Evolutionary conservation across 2,113 vertebrate species (phyloP), one percentile per base, ranked within the genome.

Genomic region (zebrafish (Danio rerio)): DNA sequence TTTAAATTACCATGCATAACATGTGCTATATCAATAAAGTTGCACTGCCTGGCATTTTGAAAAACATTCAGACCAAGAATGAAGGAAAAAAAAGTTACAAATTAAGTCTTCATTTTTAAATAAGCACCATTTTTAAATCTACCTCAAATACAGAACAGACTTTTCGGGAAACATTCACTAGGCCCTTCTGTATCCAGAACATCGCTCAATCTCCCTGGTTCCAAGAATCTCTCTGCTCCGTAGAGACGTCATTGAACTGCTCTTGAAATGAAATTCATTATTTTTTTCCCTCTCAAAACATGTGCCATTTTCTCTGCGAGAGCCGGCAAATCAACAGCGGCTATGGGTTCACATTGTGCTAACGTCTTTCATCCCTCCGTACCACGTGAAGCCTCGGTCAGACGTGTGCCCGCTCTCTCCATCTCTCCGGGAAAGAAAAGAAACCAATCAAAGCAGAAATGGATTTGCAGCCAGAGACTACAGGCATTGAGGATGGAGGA

Each of bases 401-500:
- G 76, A 49, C 15, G 16, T 53, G 20, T 43, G 6, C 16, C 49
- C 47, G 58, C 75, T n/a, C 80, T 74, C 74, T 59, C 43, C 49
- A 59, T 65, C 62, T 85, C 71, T 81, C 84, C 16, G 31, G 73
- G 62, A 62, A 84, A 89, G 83, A 88, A 89, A 63, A 89, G 87
- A 89, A 90, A 86, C 83, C 86, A 92, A 92, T 92, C 89, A 90
- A 86, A 81, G 71, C 69, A 80, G 81, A 88, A 86, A 85, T 83
- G 83, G 84, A 80, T 89, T 91, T 89, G 82, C 76, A 83, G 85
- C 71, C 58, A 78, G 84, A 42, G 43, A 80, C 78, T 78, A 82
- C 55, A 83, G 80, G 80, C 42, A 69, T 69, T 66, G 21, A 50
- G 40, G 45, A 78, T 21, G 59, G 40, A 31, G 31, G 40, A 18